phyloP scores from a whole-genome alignment of 2,888 invertebrate genomes.

The Melinopterus prodromus region DNA sequence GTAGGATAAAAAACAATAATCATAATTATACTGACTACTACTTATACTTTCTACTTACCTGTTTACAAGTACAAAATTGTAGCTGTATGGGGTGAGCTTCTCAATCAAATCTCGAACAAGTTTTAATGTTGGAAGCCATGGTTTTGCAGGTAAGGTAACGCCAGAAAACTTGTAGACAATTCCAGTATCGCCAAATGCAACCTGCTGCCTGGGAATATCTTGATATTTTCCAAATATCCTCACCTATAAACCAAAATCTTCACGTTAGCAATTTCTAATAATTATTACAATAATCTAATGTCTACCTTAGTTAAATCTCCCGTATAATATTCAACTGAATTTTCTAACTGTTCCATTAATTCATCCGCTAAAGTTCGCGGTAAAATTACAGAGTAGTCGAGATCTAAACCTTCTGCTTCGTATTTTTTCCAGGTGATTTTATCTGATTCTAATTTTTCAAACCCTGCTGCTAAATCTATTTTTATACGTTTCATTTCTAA shows the following conservation, averaged over 20 bases:
- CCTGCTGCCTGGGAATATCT: constrained; percentile 73
- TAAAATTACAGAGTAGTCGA: constrained; percentile 66
- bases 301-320: constrained; percentile 68
- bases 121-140: constrained; percentile 67
- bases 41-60: constrained; percentile 63
- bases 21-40: no score
- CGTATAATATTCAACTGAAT: constrained; percentile 68
- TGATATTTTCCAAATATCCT: constrained; percentile 74
- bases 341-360: constrained; percentile 65
- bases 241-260: constrained; percentile 47
- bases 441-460: constrained; percentile 42
- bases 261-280: not conserved
- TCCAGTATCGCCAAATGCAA: constrained; percentile 72
- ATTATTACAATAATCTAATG: not conserved
- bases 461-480: constrained; percentile 45
- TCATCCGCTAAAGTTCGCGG: constrained; percentile 60
- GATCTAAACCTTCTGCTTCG: constrained; percentile 64
- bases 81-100: constrained; percentile 64
- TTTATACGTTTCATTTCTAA: not conserved
- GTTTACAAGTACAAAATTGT: constrained; percentile 74
- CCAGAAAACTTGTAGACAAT: constrained; percentile 73
- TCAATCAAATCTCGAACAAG: constrained; percentile 64
- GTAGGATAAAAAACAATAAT: no score
- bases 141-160: constrained; percentile 68
- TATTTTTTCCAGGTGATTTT: constrained; percentile 56